Percentiles rank a stretch among this genome's conserved stretches.
Conservation (phyloP, 1,140 invertebrate species). For the Sycophila sp. region DNA sequence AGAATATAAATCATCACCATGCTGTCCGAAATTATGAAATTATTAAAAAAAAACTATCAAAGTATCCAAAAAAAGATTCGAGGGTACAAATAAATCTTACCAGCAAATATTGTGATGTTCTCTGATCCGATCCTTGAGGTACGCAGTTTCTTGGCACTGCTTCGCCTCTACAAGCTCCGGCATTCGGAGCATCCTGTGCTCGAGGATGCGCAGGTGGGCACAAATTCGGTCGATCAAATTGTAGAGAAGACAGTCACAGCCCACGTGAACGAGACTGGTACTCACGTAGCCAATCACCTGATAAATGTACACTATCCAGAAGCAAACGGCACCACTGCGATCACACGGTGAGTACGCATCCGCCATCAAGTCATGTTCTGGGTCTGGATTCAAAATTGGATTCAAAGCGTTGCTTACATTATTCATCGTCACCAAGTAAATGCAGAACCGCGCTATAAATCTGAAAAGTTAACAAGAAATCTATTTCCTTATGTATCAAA, state of each 20-base stretch:
- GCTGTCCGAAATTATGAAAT: no score
- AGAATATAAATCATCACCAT: no score
- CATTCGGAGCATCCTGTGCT: slow-evolving; percentile 29
- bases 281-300: slow-evolving; percentile 38
- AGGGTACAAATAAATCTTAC: no score
- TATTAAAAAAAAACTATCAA: no score
- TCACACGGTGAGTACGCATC: slow-evolving; percentile 46
- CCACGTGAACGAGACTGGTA: slow-evolving; percentile 39
- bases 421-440: slow-evolving; percentile 30
- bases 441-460: slow-evolving; percentile 29
- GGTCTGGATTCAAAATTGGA: slow-evolving; percentile 39
- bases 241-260: slow-evolving; percentile 41
- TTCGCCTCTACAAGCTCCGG: neutral
- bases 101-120: slow-evolving; percentile 44
- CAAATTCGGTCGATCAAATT: slow-evolving; percentile 42
- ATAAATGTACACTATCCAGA: slow-evolving; percentile 41
- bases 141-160: neutral
- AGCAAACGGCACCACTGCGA: slow-evolving; percentile 18
- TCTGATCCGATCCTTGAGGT: slow-evolving; percentile 25
- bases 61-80: no score
- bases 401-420: slow-evolving; percentile 34
- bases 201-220: slow-evolving; percentile 41
- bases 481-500: neutral
- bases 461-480: slow-evolving; percentile 23
- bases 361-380: slow-evolving; percentile 29